Evolutionary conservation across 2,888 invertebrate species (phyloP), one percentile per base, ranked within the genome.

Genomic region (Xylota sylvarum): DNA sequence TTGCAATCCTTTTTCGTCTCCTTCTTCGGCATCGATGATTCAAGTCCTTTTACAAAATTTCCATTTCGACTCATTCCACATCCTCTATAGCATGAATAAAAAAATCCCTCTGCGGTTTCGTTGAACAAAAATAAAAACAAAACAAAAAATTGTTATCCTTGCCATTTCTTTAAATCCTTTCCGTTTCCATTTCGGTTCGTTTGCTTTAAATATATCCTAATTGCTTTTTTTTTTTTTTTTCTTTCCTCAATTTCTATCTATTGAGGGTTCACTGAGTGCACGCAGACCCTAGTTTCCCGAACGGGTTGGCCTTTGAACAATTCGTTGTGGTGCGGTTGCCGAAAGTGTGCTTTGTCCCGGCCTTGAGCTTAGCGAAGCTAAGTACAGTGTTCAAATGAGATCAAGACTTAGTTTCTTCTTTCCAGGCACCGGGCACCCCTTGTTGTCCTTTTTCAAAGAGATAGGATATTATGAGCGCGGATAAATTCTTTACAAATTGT

Each of bases 401-500:
- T 72, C 79, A 79, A 17, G 79, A 40, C 62, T 55, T 52, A 37
- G 48, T 64, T 48, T 12, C 9, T 48, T 12, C 9, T 5, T 30
- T 14, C 35, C 19, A 19, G 7, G 7, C 32, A 23, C 23, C 23
- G 2, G 23, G 23, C 50, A 43, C 17, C 27, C 40, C 50, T 17
- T 73, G 60, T 52, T 76, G 37, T 37, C 6, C 2, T 55, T 65
- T 64, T 58, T 56, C 9, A 55, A n/a, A 48, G 46, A 62, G 64
- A 77, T 62, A 50, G 56, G 48, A 74, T 55, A 56, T 70, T 79
- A 72, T 72, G 72, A 79, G 48, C 58, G 73, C 65, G 65, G 58
- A 73, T 73, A 73, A 77, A 81, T 81, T 85, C 72, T 73, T 73
- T 65, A 67, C 76, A 85, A 85, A 81, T 72, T 76, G 85, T 77